A percentile compares a stretch with the other conserved stretches of the same genome.
phyloP scores from a whole-genome alignment of 1,140 invertebrate species.

The Macrosteles quadrilineatus region DNA sequence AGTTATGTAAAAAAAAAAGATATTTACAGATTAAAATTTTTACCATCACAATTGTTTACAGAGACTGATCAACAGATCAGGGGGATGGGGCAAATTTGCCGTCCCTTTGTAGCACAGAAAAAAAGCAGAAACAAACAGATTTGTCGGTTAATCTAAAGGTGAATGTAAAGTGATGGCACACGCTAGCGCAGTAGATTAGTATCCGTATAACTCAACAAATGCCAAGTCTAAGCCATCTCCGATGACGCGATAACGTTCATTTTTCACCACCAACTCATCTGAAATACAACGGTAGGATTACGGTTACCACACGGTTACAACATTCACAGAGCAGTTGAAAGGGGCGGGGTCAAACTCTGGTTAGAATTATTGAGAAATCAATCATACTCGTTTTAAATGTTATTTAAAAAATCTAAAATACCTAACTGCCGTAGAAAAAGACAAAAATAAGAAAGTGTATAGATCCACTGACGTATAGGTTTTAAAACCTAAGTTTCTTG shows the following conservation, averaged over 20 bases:
- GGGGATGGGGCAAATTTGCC: background rate
- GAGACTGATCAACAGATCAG: background rate
- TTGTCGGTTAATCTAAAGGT: conserved; percentile 20
- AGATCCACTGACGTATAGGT: no score
- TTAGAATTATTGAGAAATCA: no score
- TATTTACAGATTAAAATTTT: background rate
- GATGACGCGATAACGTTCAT: conserved; percentile 99
- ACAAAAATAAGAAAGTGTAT: no score
- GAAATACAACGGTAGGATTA: conserved; percentile 51
- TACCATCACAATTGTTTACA: background rate
- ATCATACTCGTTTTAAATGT: no score
- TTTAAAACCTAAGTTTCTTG: no score
- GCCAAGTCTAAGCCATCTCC: conserved; percentile 98
- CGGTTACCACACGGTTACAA: background rate
- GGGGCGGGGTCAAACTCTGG: no score
- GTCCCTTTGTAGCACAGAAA: conserved; percentile 1
- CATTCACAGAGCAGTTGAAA: no score
- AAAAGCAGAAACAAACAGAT: conserved; percentile 29
- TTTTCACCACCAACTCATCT: conserved; percentile 99
- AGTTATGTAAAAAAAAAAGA: background rate
- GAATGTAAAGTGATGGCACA: conserved; percentile 25
- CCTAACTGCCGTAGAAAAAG: no score
- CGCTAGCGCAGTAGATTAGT: conserved; percentile 54
- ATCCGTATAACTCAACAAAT: conserved; percentile 94
- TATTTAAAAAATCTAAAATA: no score